Base-by-base conservation (phyloP, 2,888 invertebrate genomes). In the Drosophila leonis region DNA sequence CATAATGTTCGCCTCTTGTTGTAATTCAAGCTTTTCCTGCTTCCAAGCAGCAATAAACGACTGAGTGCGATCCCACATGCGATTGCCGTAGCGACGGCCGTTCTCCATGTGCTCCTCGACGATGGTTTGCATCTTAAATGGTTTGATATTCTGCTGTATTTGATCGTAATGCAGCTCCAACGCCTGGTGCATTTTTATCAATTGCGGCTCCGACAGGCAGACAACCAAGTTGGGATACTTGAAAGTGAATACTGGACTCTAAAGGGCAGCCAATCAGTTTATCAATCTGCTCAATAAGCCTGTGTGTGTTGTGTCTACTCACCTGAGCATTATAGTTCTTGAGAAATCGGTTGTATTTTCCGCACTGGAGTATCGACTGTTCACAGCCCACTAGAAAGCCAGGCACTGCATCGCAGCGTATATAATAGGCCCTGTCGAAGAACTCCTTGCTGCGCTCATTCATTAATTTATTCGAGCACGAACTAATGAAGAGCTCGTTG, bases 401-500 rank as follows among this genome's bases (percentile, higher is more conserved):
- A 0, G 97, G 97, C 6, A 97, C 93, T 1, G 90, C 85, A 60
- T 92, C 90, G 13, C 78, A 82, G 1, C 88, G 84, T 12, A 93
- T 82, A 68, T 83, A 83, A 46, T 91, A 92, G 0, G 92, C 93
- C 67, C 90, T 92, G 65, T 93, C 93, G 52, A 92, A 93, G 51
- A 90, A 93, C 37, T 92, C 90, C 70, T 93, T 93, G 6, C 91
- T 93, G 65, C 91, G 88, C 62, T 88, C 82, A 9, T 91, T 78
- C 4, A 42, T 6, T 65, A 90, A 89, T 55, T 87, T 87, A 49
- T 90, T 86, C 0, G 88, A 75, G 68, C 89, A 90, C 7, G 84
- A 82, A 60, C 18, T 67, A 6, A 98, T 96, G 93, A 98, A 98
- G 84, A 98, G 97, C 93, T 98, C 98, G 79, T 96, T 95, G 87